A percentile compares a stretch with the other conserved stretches of the same genome.
Evolutionary conservation across 2,113 vertebrate species (phyloP).

Genomic region (Corapipo altera): DNA sequence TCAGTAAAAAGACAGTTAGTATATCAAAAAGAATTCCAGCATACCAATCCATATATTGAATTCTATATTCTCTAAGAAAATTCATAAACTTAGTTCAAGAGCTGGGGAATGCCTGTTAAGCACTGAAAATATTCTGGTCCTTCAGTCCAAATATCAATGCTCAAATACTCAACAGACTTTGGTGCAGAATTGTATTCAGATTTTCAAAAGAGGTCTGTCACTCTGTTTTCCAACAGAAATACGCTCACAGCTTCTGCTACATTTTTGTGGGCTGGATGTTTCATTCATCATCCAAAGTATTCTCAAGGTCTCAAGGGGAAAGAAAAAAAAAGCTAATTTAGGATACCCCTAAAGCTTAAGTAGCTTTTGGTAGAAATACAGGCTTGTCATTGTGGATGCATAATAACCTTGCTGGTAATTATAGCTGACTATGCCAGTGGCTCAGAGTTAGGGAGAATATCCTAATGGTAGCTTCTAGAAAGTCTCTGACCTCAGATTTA

Average conservation of each 20-base stretch:
- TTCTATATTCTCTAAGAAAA: not conserved
- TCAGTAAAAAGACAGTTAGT: not conserved
- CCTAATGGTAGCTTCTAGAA: not conserved
- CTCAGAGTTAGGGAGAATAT: not conserved
- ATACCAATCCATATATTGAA: not conserved
- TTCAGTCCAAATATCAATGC: not conserved
- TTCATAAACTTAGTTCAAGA: not conserved
- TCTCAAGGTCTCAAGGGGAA: not conserved
- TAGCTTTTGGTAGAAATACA: slow-evolving; percentile 4
- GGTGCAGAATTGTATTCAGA: not conserved
- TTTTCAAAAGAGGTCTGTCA: not conserved
- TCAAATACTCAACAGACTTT: not conserved
- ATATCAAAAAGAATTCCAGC: not conserved
- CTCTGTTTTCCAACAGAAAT: not conserved
- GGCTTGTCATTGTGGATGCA: not conserved
- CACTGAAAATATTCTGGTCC: not conserved
- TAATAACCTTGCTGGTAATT: slow-evolving; percentile 25
- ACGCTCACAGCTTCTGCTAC: not conserved
- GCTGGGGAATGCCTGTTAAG: not conserved
- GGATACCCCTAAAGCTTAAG: slow-evolving; percentile 12
- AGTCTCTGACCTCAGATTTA: slow-evolving; percentile 16
- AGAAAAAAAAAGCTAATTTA: not conserved
- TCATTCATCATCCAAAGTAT: not conserved
- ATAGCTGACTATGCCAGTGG: not conserved
- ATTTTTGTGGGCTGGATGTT: not conserved